Base-by-base conservation (phyloP, 2,888 invertebrate genomes). In the Campaea margaritaria region DNA sequence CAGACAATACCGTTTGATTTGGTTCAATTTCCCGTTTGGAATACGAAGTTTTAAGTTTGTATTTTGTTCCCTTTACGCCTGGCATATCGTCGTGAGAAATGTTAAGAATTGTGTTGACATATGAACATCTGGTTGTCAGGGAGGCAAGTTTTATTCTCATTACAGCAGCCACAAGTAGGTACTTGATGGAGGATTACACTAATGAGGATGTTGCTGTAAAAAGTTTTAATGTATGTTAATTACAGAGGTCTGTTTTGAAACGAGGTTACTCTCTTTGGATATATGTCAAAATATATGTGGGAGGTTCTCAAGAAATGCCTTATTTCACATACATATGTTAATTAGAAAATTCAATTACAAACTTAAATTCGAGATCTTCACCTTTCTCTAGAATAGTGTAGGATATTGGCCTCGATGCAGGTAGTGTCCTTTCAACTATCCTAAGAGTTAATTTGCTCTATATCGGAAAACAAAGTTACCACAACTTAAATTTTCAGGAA, bases 41-140 rank as follows among this genome's bases (percentile, higher is more conserved):
- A 56, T 50, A 7, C 34, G 62, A 27, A 67, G 60, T 61, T 60
- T 48, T 58, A 70, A 58, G 50, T 67, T 73, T 56, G 71, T 58
- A 67, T 65, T 62, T 60, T 52, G 47, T 54, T 56, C 51, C 69
- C 70, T 78, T 81, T 71, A 75, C 74, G 79, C 67, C 74, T 67
- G 63, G 72, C 74, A 75, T 76, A 71, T 73, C 68, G 61, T 60
- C 76, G 73, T 73, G 76, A 74, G 79, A 79, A 78, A 80, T 74
- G 76, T 73, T 68, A 69, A 69, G 76, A 80, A 81, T 80, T 72
- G 73, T 68, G 75, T 63, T 68, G 80, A 79, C 81, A 76, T 73
- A 69, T 74, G 76, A 66, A 49, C 76, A 73, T 71, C 73, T 76
- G 74, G 69, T 31, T 55, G 47, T 50, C 49, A 51, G 11, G 12